A percentile compares a stretch with the other conserved stretches of the same genome.
phyloP scores from a whole-genome alignment of 2,888 invertebrate genomes.

The Chouioia cunea region DNA sequence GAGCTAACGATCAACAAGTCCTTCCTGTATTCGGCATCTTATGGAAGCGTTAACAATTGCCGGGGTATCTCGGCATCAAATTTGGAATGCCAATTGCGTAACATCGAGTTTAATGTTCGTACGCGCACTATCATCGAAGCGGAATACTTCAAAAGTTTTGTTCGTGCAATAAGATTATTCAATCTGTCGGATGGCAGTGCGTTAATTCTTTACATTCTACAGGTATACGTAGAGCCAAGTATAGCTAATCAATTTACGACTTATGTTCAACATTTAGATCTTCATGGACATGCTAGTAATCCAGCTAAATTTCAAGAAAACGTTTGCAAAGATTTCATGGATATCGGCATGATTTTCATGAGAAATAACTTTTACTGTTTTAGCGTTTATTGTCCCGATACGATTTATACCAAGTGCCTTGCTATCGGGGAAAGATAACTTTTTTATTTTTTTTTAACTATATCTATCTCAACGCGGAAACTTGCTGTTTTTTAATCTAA shows the following conservation, averaged over 20 bases:
- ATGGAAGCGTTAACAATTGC: constrained; percentile 1
- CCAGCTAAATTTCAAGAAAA: constrained; percentile 16
- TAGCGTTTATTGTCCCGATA: background rate
- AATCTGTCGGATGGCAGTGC: constrained; percentile 8
- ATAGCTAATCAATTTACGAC: background rate
- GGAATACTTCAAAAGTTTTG: background rate
- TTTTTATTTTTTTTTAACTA: too few species aligned
- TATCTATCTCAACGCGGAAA: too few species aligned
- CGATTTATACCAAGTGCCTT: constrained; percentile 20
- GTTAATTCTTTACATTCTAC: background rate
- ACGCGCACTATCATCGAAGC: background rate
- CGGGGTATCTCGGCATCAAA: background rate
- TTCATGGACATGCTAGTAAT: background rate
- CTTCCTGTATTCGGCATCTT: constrained; percentile 5
- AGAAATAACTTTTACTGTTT: constrained; percentile 6
- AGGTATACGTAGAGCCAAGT: background rate
- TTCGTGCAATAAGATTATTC: constrained; percentile 3
- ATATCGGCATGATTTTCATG: background rate
- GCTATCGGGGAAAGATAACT: too few species aligned
- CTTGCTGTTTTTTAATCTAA: too few species aligned
- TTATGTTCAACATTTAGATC: constrained; percentile 17
- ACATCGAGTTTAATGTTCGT: background rate
- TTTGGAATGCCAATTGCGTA: constrained; percentile 8
- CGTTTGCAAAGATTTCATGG: constrained; percentile 23
- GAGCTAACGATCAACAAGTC: background rate